These are phyloP conservation scores for Ochotona curzoniae DNA, from an alignment of 2,113 vertebrate species.

Conservation along the genomic window DNA sequence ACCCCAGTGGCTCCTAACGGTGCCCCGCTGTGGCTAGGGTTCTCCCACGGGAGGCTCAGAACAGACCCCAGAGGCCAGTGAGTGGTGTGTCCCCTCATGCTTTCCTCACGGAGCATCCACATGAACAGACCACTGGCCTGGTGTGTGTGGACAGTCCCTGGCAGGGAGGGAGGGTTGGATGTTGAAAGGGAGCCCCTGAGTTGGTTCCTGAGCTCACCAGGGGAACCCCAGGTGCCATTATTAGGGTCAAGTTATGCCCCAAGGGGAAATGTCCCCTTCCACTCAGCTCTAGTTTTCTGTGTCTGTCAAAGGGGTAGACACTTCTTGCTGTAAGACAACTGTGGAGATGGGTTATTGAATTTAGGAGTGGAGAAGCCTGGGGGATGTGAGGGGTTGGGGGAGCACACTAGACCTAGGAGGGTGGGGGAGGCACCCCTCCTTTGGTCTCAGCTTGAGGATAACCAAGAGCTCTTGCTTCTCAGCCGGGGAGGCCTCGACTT, in stretches of 20 bases:
- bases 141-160: neutral
- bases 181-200: neutral
- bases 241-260: neutral
- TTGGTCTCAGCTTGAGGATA: slow-evolving; percentile 7
- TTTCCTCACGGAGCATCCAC: slow-evolving; percentile 6
- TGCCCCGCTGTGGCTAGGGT: neutral
- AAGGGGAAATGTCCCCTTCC: slow-evolving; percentile 34
- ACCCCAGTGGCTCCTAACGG: slow-evolving; percentile 37
- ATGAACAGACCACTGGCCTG: neutral
- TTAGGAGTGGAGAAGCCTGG: neutral
- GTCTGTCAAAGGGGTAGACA: slow-evolving; percentile 4
- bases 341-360: neutral
- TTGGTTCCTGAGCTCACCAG: neutral
- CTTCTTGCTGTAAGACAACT: slow-evolving; percentile 36
- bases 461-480: slow-evolving; percentile 62
- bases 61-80: neutral
- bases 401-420: neutral
- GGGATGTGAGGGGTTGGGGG: too few species aligned
- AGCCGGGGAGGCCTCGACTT: slow-evolving; percentile 70
- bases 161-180: neutral
- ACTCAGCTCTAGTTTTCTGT: slow-evolving; percentile 11
- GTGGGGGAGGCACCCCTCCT: neutral
- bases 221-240: slow-evolving; percentile 15
- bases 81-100: neutral
- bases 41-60: neutral